A percentile compares a stretch with the other conserved stretches of the same genome.
These are phyloP conservation scores for Cephus cinctus DNA, from an alignment of 1,140 invertebrate species.

Conservation along the genomic window DNA sequence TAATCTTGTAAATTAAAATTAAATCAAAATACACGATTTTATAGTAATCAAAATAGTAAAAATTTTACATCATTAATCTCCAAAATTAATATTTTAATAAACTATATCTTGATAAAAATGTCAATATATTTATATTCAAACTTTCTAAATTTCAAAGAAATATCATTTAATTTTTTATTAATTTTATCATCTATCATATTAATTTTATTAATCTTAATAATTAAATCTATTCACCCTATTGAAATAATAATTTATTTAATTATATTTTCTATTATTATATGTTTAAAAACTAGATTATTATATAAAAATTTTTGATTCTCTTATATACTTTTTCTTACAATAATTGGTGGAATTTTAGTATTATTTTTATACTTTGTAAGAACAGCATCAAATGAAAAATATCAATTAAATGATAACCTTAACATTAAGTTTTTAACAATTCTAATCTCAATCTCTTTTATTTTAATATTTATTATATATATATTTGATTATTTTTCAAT, in stretches of 20 bases:
- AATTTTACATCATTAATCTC: slow-evolving; percentile 58
- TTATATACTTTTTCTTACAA: slow-evolving; percentile 57
- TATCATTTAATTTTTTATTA: slow-evolving; percentile 9
- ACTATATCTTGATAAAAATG: slow-evolving; percentile 53
- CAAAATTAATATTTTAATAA: slow-evolving; percentile 62
- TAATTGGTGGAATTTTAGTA: slow-evolving; percentile 60
- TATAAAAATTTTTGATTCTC: slow-evolving; percentile 55
- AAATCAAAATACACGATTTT: slow-evolving; percentile 53
- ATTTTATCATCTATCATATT: slow-evolving; percentile 16
- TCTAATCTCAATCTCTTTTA: slow-evolving; percentile 8
- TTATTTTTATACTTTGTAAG: slow-evolving; percentile 61
- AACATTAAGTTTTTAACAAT: slow-evolving; percentile 10
- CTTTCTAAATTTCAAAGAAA: slow-evolving; percentile 8
- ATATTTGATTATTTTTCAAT: neutral
- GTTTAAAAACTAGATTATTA: slow-evolving; percentile 55
- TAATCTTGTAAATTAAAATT: slow-evolving; percentile 62
- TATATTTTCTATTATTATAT: slow-evolving; percentile 54
- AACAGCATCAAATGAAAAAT: slow-evolving; percentile 57
- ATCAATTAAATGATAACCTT: slow-evolving; percentile 10
- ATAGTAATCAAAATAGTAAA: slow-evolving; percentile 58
- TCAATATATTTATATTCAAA: slow-evolving; percentile 54
- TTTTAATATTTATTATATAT: neutral
- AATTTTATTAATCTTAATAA: slow-evolving; percentile 21
- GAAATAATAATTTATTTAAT: slow-evolving; percentile 42
- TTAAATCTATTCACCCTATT: slow-evolving; percentile 20